A percentile compares a stretch with the other conserved stretches of the same genome.
Evolutionary conservation across 30 jellyfish, hydroid and myxozoan species (phyloP).

Genomic region (Turritopsis rubra): DNA sequence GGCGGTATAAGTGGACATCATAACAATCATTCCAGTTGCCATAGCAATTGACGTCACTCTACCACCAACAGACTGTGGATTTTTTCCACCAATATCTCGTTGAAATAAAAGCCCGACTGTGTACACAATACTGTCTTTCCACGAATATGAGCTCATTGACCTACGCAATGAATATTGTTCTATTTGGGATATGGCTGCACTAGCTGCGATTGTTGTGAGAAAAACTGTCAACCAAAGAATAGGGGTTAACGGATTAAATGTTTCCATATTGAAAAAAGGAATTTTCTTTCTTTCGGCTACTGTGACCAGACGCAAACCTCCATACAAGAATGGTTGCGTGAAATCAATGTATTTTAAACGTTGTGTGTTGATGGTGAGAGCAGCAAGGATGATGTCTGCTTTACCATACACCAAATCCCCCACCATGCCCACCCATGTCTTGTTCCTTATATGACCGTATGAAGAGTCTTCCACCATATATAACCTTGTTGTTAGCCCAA

Average conservation of each 20-base stretch:
- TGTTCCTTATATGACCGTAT: conserved; percentile 47
- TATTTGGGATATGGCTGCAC: not conserved
- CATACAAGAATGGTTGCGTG: conserved; percentile 9
- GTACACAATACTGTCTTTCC: not conserved
- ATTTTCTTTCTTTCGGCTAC: not conserved
- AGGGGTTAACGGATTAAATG: not conserved
- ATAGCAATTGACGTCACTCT: not conserved
- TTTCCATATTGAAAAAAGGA: not conserved
- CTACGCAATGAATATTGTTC: not conserved
- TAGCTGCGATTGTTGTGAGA: not conserved
- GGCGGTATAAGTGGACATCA: conserved; percentile 4
- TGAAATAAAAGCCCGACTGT: not conserved
- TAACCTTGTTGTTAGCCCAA: conserved; percentile 26
- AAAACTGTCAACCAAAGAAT: not conserved
- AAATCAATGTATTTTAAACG: conserved; percentile 46
- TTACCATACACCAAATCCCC: conserved; percentile 50
- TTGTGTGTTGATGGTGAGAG: conserved; percentile 34
- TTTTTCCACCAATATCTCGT: not conserved
- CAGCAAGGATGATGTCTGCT: conserved; percentile 72
- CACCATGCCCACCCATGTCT: conserved; percentile 61
- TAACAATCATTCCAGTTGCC: not conserved
- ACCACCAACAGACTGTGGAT: not conserved
- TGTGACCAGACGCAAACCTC: not conserved
- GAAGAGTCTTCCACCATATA: conserved; percentile 55
- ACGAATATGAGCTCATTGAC: not conserved